phyloP scores from a whole-genome alignment of 1,140 invertebrate genomes.

The Thaumatotibia leucotreta region DNA sequence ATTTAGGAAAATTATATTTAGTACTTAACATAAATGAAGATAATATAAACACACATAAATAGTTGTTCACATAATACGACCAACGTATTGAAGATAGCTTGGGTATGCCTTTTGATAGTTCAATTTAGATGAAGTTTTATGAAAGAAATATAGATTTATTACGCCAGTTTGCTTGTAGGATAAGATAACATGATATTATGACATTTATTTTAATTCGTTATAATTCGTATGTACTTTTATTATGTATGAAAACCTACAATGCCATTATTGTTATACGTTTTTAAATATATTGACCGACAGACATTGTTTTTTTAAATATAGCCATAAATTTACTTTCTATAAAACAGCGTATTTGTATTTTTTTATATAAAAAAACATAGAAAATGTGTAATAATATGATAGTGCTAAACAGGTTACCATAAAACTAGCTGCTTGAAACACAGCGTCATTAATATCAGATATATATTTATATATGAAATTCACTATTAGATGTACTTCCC shows the following conservation, averaged over 20 bases:
- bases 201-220: not conserved
- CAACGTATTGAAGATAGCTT: not conserved
- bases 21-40: not conserved
- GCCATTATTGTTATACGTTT: not conserved
- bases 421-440: not conserved
- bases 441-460: not conserved
- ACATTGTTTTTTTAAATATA: not conserved
- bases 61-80: slow-evolving; percentile 2
- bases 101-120: slow-evolving; percentile 4
- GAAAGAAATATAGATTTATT: not conserved
- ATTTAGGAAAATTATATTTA: not conserved
- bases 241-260: not conserved
- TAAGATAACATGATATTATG: slow-evolving; percentile 12
- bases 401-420: not conserved
- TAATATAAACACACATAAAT: not conserved
- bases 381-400: not conserved
- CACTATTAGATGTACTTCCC: not conserved
- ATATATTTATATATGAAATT: not conserved
- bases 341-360: not conserved
- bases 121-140: slow-evolving; percentile 6
- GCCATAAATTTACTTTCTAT: not conserved
- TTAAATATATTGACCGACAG: not conserved
- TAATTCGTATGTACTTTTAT: not conserved
- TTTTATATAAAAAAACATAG: too few species aligned
- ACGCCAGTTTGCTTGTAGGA: slow-evolving; percentile 1